phyloP scores from a whole-genome alignment of 2,888 invertebrate genomes.

The Agriotes lineatus region DNA sequence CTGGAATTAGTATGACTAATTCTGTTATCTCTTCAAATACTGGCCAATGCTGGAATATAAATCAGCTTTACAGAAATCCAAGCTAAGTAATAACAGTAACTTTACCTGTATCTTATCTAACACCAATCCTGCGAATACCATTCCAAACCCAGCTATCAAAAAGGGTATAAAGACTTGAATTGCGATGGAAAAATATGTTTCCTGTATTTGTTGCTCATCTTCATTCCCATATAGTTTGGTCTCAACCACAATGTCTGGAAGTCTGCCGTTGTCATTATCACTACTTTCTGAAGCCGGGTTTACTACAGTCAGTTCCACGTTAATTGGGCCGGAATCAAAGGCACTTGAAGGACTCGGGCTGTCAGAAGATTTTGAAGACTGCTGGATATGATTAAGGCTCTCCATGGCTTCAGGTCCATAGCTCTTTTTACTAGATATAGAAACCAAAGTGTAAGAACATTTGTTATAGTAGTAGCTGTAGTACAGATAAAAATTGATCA shows the following conservation, averaged over 20 bases:
- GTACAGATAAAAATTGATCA: no score
- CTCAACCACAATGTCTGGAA: conserved; percentile 71
- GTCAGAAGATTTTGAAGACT: conserved; percentile 55
- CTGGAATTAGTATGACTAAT: conserved; percentile 81
- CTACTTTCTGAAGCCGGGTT: conserved; percentile 49
- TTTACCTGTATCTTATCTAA: conserved; percentile 78
- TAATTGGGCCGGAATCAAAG: conserved; percentile 57
- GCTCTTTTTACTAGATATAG: conserved; percentile 60
- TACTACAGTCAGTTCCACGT: conserved; percentile 61
- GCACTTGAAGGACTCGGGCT: conserved; percentile 61
- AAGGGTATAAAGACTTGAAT: conserved; percentile 80
- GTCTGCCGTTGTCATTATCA: conserved; percentile 66
- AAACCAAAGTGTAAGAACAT: background rate
- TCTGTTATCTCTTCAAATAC: conserved; percentile 79
- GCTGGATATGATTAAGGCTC: conserved; percentile 62
- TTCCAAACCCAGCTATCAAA: conserved; percentile 81
- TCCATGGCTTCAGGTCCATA: conserved; percentile 65
- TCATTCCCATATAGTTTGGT: conserved; percentile 65
- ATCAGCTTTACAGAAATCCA: no score
- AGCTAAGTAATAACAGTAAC: no score
- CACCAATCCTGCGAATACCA: conserved; percentile 83
- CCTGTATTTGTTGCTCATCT: conserved; percentile 65
- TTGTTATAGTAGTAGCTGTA: no score
- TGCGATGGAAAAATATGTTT: conserved; percentile 73
- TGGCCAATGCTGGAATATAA: conserved; percentile 74